These are phyloP conservation scores for Clarias gariepinus DNA, from an alignment of 2,113 vertebrate genomes.

Conservation along the genomic window DNA sequence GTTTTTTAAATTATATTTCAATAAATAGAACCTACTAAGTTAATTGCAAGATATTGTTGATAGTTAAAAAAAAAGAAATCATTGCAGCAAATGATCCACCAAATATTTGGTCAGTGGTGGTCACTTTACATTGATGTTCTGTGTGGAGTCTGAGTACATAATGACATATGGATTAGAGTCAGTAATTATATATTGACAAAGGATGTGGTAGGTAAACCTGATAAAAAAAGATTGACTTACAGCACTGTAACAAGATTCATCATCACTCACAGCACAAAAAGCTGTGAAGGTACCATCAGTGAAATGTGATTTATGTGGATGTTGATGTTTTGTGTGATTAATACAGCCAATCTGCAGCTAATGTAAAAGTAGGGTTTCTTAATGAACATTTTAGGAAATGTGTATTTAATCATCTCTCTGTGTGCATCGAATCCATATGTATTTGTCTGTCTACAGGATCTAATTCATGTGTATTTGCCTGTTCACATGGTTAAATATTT, in stretches of 20 bases:
- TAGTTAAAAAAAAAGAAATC: background rate
- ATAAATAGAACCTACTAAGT: background rate
- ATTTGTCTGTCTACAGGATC: constrained; percentile 2
- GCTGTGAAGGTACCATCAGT: background rate
- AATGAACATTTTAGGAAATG: background rate
- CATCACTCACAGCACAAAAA: background rate
- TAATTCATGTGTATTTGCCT: background rate
- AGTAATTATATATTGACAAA: background rate
- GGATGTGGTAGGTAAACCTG: background rate
- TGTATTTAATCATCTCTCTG: background rate
- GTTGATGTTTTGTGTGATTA: background rate
- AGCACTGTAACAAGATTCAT: background rate
- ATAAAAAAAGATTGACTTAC: background rate
- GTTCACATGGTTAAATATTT: background rate
- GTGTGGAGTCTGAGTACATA: background rate
- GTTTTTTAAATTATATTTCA: no score
- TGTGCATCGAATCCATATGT: background rate
- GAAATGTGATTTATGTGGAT: background rate
- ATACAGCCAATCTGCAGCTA: background rate
- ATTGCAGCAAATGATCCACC: background rate
- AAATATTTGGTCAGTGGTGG: background rate
- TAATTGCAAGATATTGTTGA: background rate
- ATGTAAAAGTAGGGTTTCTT: background rate
- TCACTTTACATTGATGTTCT: background rate
- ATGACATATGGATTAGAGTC: background rate